These are phyloP conservation scores for Pedetes capensis DNA, from an alignment of 2,113 vertebrate genomes.

Conservation along the genomic window DNA sequence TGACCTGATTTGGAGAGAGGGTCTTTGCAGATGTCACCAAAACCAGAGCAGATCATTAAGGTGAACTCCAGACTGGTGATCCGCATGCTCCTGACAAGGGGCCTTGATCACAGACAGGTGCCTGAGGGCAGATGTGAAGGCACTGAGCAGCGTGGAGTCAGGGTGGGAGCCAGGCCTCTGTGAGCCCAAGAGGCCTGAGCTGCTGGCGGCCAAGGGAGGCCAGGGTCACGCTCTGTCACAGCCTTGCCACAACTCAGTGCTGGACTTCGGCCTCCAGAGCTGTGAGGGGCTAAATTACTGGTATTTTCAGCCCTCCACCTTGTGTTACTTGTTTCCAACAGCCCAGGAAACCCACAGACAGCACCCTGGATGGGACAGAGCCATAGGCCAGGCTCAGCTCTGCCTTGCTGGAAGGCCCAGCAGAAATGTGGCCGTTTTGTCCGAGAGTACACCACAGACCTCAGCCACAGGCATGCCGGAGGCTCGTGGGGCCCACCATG, in stretches of 20 bases:
- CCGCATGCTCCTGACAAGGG: not conserved
- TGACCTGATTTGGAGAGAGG: not conserved
- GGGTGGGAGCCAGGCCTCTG: not conserved
- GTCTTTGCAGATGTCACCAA: not conserved
- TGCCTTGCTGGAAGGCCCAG: not conserved
- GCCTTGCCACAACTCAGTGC: not conserved
- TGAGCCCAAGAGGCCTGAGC: not conserved
- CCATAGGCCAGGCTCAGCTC: not conserved
- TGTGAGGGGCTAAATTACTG: not conserved
- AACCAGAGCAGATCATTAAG: not conserved
- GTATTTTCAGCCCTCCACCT: not conserved
- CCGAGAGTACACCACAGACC: not conserved
- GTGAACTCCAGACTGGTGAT: not conserved
- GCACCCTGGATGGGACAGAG: not conserved
- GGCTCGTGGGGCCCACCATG: not conserved
- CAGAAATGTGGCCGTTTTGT: not conserved
- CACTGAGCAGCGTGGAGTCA: too few species aligned
- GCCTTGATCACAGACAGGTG: not conserved
- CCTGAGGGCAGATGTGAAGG: not conserved
- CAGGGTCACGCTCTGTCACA: too few species aligned
- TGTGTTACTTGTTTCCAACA: not conserved
- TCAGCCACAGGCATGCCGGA: too few species aligned
- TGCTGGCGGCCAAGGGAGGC: too few species aligned
- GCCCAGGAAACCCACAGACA: not conserved
- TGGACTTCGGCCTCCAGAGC: not conserved